phyloP scores from a whole-genome alignment of 2,888 invertebrate species.

The Leptinotarsa haldemani region DNA sequence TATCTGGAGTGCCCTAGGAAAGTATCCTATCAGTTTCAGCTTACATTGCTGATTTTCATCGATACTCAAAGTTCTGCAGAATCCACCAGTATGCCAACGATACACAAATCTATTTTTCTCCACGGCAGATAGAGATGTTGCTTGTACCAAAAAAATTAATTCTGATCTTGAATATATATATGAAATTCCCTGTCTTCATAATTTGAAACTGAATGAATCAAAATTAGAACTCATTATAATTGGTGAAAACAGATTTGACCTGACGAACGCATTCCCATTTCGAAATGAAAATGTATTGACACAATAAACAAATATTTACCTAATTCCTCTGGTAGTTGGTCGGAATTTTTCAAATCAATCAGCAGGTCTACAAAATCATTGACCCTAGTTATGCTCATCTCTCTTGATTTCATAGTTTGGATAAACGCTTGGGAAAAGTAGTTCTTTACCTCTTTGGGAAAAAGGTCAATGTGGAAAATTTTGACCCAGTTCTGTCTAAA shows the following conservation, averaged over 20 bases:
- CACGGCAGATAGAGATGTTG: no score
- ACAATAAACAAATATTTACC: conserved; percentile 27
- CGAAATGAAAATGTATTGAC: no score
- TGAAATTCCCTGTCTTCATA: no score
- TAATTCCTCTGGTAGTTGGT: conserved; percentile 18
- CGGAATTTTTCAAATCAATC: conserved; percentile 37
- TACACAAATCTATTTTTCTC: no score
- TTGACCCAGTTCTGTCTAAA: conserved; percentile 52
- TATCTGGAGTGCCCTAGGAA: no score
- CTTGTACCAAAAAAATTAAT: no score
- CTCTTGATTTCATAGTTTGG: conserved; percentile 53
- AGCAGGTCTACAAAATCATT: conserved; percentile 71
- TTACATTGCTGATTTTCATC: no score
- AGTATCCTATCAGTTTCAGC: no score
- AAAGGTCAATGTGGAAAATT: conserved; percentile 52
- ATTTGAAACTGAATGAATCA: neutral
- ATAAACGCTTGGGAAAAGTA: conserved; percentile 56
- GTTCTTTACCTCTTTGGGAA: conserved; percentile 49
- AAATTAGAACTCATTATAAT: neutral
- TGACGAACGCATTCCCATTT: no score
- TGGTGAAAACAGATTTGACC: neutral
- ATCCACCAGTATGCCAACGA: no score
- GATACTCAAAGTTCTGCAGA: no score
- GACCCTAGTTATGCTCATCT: conserved; percentile 55
- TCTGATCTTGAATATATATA: no score